Evolutionary conservation across 2,888 invertebrate species (phyloP).

Genomic region (Nebria salina): DNA sequence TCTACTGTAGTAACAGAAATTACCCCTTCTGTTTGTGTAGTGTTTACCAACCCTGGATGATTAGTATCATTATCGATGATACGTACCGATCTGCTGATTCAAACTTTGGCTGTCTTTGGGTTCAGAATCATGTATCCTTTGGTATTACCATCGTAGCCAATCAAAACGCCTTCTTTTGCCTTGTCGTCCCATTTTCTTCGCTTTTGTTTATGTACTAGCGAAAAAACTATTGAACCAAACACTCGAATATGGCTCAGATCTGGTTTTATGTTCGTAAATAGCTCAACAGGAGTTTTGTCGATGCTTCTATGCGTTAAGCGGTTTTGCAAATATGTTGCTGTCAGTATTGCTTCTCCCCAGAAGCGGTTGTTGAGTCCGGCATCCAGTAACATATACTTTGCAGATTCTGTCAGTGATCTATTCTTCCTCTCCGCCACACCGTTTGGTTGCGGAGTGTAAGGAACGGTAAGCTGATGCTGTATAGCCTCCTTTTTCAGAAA

Average conservation of each 20-base stretch:
- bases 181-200: conserved; percentile 54
- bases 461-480: conserved; percentile 53
- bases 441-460: conserved; percentile 56
- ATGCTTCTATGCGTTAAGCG: conserved; percentile 9
- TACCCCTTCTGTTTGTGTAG: too few species aligned
- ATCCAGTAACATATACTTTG: conserved; percentile 49
- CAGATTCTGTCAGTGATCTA: conserved; percentile 39
- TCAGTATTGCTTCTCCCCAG: conserved; percentile 45
- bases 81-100: too few species aligned
- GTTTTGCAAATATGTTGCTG: conserved; percentile 25
- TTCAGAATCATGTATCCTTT: too few species aligned
- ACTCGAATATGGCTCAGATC: conserved; percentile 26
- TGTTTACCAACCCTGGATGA: too few species aligned
- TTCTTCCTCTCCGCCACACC: conserved; percentile 54
- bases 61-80: too few species aligned
- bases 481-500: conserved; percentile 53
- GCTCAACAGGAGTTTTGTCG: conserved; percentile 53
- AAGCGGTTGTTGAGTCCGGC: conserved; percentile 44
- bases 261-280: not conserved
- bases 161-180: conserved; percentile 50
- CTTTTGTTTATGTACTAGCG: conserved; percentile 54
- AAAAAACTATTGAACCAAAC: conserved; percentile 40
- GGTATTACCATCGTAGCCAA: conserved; percentile 51
- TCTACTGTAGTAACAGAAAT: too few species aligned
- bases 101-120: too few species aligned